Conservation (phyloP, 2,113 vertebrate genomes). For the Halichoeres trimaculatus region DNA sequence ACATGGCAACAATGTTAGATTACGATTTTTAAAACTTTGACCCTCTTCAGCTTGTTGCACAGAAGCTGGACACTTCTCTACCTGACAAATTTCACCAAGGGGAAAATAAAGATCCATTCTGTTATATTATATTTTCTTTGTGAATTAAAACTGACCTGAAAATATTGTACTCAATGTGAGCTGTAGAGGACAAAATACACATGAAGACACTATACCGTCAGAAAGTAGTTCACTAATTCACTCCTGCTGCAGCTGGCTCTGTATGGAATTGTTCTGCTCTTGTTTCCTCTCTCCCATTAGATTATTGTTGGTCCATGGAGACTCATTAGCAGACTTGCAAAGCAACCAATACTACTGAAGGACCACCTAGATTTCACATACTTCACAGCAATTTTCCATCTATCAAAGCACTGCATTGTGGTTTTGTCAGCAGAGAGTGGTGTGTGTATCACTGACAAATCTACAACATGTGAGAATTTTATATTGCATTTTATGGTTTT, state of each 20-base stretch:
- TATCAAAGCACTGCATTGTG: not conserved
- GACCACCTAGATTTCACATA: not conserved
- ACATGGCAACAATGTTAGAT: too few species aligned
- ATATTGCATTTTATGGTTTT: not conserved
- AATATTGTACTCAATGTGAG: not conserved
- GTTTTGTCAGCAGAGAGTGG: not conserved
- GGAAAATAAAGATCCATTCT: too few species aligned
- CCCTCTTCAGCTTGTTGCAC: not conserved
- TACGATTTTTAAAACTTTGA: not conserved
- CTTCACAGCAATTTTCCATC: not conserved
- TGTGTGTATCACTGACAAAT: not conserved
- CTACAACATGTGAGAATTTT: not conserved
- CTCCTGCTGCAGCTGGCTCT: not conserved
- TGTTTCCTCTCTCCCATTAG: not conserved
- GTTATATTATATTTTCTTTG: not conserved
- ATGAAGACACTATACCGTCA: not conserved
- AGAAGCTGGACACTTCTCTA: not conserved
- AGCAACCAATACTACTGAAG: slow-evolving; percentile 5
- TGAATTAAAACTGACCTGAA: not conserved
- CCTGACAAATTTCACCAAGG: too few species aligned
- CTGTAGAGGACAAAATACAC: not conserved
- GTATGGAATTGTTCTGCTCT: not conserved
- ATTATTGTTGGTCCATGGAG: slow-evolving; percentile 10
- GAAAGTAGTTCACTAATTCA: not conserved
- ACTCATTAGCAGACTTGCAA: slow-evolving; percentile 9